These are phyloP conservation scores for Oreotrochilus melanogaster DNA, from an alignment of 2,113 vertebrate species.

Conservation along the genomic window DNA sequence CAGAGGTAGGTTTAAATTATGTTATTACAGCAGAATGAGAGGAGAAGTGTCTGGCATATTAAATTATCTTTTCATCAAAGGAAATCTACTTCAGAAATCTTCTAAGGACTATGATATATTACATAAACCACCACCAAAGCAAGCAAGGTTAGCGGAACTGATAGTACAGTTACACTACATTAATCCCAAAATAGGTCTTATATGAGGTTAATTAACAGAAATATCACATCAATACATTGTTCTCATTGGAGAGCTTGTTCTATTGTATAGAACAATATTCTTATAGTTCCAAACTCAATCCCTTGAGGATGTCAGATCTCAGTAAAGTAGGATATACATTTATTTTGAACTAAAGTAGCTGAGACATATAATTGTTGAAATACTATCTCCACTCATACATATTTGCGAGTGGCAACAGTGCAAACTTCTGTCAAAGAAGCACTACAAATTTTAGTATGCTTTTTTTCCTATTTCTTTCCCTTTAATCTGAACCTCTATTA, in stretches of 20 bases:
- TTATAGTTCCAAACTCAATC: neutral
- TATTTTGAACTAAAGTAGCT: neutral
- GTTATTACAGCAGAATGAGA: neutral
- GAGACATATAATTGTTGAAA: neutral
- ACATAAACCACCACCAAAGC: neutral
- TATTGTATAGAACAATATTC: neutral
- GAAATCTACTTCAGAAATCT: neutral
- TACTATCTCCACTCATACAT: neutral
- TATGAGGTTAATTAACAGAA: conserved; percentile 21
- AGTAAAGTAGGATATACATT: neutral
- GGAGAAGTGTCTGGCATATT: neutral
- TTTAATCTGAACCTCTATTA: neutral
- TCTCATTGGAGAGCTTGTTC: neutral
- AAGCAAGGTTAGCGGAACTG: neutral
- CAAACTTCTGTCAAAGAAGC: neutral
- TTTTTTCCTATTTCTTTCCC: neutral
- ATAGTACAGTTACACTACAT: neutral
- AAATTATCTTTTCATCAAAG: neutral
- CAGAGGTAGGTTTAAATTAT: neutral
- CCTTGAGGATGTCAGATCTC: neutral
- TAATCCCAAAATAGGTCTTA: neutral
- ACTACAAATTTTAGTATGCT: neutral
- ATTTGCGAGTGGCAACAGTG: neutral
- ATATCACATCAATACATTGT: neutral
- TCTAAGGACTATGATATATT: neutral